Evolutionary conservation across 1,140 invertebrate genomes (phyloP).

Genomic region (Bombus haemorrhoidalis): DNA sequence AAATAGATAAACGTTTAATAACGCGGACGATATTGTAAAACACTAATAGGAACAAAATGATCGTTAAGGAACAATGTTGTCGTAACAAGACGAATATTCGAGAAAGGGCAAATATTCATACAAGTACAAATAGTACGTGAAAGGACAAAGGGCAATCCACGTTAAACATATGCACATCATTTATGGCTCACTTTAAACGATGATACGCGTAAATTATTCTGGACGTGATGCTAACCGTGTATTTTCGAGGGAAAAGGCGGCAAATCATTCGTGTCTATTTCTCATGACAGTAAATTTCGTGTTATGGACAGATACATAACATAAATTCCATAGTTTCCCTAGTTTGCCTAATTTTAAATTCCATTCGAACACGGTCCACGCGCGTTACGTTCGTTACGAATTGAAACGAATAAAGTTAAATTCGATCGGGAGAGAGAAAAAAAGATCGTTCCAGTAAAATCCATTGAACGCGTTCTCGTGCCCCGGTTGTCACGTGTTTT

Average conservation of each 20-base stretch:
- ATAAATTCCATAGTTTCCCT: background rate
- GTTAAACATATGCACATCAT: background rate
- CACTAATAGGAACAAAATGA: background rate
- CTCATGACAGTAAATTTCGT: background rate
- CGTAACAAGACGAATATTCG: background rate
- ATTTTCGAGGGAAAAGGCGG: conserved; percentile 3
- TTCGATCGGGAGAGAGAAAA: background rate
- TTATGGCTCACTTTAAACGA: background rate
- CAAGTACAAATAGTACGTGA: too few species aligned
- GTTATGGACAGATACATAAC: background rate
- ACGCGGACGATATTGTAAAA: background rate
- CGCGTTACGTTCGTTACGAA: background rate
- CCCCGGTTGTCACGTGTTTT: conserved; percentile 10
- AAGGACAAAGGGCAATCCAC: too few species aligned
- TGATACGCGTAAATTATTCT: conserved; percentile 25
- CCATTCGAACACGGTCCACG: background rate
- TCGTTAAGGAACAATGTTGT: background rate
- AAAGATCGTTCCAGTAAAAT: conserved; percentile 4
- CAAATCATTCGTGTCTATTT: background rate
- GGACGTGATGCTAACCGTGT: background rate
- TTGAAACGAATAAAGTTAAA: background rate
- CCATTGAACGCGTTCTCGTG: background rate
- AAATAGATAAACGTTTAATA: background rate
- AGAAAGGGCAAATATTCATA: background rate
- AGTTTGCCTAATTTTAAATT: background rate